These are phyloP conservation scores for Astyanax mexicanus DNA, from an alignment of 2,797 vertebrate genomes.

Conservation along the genomic window DNA sequence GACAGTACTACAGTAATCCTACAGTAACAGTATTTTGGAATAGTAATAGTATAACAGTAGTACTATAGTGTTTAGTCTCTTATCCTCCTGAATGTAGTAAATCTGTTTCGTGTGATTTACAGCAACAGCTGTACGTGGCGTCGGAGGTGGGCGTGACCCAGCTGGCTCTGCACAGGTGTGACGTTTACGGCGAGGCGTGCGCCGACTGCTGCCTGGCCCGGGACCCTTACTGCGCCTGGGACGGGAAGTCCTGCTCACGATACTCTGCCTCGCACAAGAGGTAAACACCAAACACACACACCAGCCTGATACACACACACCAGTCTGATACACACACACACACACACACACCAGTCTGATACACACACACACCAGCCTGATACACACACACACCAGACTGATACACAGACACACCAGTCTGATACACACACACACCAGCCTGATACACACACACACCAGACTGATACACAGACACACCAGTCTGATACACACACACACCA, in stretches of 20 bases:
- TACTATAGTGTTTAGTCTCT: too few relatives aligned
- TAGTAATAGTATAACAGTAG: too few relatives aligned
- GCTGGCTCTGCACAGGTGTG: constrained; percentile 93
- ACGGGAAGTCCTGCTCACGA: constrained; percentile 94
- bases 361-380: not conserved
- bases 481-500: not conserved
- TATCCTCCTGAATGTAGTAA: too few relatives aligned
- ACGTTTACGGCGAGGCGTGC: constrained; percentile 92
- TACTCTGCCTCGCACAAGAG: constrained; percentile 96
- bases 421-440: not conserved
- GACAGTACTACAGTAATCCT: too few relatives aligned
- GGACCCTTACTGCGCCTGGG: constrained; percentile 98
- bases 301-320: not conserved
- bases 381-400: not conserved
- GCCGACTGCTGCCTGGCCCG: constrained; percentile 97
- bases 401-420: too few relatives aligned
- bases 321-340: too few relatives aligned
- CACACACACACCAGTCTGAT: not conserved
- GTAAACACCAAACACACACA: constrained; percentile 73
- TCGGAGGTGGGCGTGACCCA: constrained; percentile 91
- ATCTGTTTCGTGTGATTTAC: constrained; percentile 58
- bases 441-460: not conserved
- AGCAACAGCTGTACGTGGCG: constrained; percentile 98
- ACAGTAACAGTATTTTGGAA: too few relatives aligned
- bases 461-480: too few relatives aligned